Percentiles rank a stretch among this genome's conserved stretches.
Evolutionary conservation across 2,113 vertebrate genomes (phyloP).

Genomic region (Bubo scandiacus): DNA sequence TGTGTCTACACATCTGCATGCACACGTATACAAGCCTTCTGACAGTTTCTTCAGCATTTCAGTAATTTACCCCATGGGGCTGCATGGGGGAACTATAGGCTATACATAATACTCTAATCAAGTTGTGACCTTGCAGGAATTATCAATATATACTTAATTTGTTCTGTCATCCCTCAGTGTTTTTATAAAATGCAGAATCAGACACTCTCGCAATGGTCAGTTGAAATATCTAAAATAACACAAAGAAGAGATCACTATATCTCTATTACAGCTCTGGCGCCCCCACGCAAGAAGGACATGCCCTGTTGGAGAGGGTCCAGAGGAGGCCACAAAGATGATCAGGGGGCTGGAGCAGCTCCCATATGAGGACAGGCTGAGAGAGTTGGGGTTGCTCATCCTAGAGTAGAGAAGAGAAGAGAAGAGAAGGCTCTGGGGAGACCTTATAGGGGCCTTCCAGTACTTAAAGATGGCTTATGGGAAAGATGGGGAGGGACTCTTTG

Average conservation of each 20-base stretch:
- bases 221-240: not conserved
- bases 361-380: no score
- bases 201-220: not conserved
- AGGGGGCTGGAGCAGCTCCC: no score
- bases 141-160: not conserved
- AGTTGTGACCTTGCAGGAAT: not conserved
- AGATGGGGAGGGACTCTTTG: no score
- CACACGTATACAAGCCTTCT: not conserved
- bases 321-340: no score
- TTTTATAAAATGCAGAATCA: not conserved
- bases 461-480: no score
- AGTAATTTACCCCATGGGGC: not conserved
- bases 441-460: no score
- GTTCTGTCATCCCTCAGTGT: not conserved
- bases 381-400: no score
- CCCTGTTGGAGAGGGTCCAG: no score
- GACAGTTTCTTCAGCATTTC: not conserved
- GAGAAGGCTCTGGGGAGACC: no score
- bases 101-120: not conserved
- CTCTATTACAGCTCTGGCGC: no score
- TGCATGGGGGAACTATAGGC: not conserved
- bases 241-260: not conserved
- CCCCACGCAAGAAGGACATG: no score
- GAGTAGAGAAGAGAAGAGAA: no score
- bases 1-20: not conserved